Conservation (phyloP, 92 coral and sea anemone genomes). For the Micromussa lordhowensis region DNA sequence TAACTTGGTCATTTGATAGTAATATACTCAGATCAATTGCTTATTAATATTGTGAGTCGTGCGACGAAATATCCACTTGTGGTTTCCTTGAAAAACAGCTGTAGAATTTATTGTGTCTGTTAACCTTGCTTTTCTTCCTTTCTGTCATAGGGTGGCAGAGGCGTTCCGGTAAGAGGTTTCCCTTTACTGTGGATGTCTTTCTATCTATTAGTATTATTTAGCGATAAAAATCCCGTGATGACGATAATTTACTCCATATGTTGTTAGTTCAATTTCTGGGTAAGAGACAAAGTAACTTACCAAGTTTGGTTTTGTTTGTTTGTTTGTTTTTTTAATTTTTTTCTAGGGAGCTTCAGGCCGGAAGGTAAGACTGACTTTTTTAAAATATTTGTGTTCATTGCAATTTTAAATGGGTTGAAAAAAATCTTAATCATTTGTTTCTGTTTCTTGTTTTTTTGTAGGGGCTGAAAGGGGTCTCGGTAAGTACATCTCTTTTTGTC, state of each 20-base stretch:
- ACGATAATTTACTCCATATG: too few species aligned
- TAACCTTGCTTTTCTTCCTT: neutral
- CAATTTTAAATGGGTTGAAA: neutral
- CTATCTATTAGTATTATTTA: neutral
- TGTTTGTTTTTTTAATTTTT: neutral
- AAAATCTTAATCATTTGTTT: neutral
- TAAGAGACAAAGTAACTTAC: neutral
- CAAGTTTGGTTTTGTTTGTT: too few species aligned
- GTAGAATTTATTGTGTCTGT: neutral
- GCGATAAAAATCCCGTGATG: neutral
- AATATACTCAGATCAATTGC: neutral
- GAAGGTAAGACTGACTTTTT: conserved; percentile 43
- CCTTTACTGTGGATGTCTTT: neutral
- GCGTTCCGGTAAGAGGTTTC: conserved; percentile 37
- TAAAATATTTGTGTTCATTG: neutral
- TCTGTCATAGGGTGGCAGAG: conserved; percentile 48
- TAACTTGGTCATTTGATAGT: too few species aligned
- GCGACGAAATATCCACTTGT: too few species aligned
- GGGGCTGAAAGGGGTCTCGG: conserved; percentile 28
- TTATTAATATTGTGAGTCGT: neutral
- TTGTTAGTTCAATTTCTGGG: too few species aligned
- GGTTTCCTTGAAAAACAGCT: neutral
- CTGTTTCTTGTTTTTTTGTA: neutral
- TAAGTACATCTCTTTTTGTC: conserved; percentile 16
- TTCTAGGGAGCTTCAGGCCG: conserved; percentile 53